phyloP scores from a whole-genome alignment of 1,140 invertebrate species.

The Bombyx mori region DNA sequence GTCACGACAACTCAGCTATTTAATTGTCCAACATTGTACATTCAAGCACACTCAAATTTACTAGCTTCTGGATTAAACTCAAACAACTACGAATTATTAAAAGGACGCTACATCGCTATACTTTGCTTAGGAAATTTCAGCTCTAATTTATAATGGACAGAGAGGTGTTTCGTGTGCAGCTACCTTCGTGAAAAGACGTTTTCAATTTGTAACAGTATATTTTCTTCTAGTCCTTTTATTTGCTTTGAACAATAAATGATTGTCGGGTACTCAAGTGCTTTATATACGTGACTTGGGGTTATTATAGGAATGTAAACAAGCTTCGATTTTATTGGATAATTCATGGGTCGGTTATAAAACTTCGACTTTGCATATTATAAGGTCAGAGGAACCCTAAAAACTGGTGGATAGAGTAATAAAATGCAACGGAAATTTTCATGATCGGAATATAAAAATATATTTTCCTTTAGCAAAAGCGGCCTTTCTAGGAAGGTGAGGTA shows the following conservation, averaged over 20 bases:
- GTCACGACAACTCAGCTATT: constrained; percentile 22
- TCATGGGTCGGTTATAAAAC: constrained; percentile 33
- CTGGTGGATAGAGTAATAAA: constrained; percentile 19
- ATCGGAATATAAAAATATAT: constrained; percentile 17
- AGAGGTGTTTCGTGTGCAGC: constrained; percentile 16
- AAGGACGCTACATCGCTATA: neutral
- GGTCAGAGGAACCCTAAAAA: constrained; percentile 23
- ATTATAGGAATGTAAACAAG: constrained; percentile 36
- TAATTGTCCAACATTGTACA: constrained; percentile 39
- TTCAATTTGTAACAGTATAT: constrained; percentile 32
- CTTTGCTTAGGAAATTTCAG: constrained; percentile 14
- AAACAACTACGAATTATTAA: constrained; percentile 27
- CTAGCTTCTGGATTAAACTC: constrained; percentile 46
- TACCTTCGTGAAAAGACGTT: constrained; percentile 16
- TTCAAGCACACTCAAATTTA: constrained; percentile 43
- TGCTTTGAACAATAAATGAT: constrained; percentile 60
- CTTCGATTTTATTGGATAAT: constrained; percentile 43
- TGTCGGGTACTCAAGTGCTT: constrained; percentile 40
- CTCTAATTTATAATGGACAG: constrained; percentile 15
- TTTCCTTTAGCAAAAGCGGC: too few species aligned
- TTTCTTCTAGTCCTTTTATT: constrained; percentile 49
- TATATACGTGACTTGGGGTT: constrained; percentile 34
- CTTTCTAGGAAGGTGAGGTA: too few species aligned
- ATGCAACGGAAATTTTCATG: constrained; percentile 10
- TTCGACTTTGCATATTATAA: constrained; percentile 22